Evolutionary conservation across 2,113 vertebrate genomes (phyloP), one percentile per base, ranked within the genome.

Genomic region (Cyprinus carpio): DNA sequence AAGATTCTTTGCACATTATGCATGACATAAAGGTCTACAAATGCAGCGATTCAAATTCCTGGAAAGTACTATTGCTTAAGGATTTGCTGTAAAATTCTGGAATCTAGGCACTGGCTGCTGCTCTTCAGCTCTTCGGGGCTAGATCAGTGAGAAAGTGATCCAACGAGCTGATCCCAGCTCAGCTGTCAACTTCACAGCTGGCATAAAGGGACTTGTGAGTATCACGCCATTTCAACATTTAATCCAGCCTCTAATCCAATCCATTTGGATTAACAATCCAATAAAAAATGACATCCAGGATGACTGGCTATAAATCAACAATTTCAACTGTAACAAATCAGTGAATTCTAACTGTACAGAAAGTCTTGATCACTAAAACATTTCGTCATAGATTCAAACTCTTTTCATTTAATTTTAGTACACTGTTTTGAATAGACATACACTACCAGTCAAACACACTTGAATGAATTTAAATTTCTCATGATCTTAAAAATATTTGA

Each of bases 221-320:
- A 84, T 87, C 83, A 60, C 81, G 74, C 83, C 83, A 81, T 84
- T 88, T 84, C 25, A 82, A 65, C 77, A 84, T 88, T 78, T 88
- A 90, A 88, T 87, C 84, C 85, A 64, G 34, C 74, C 56, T 62
- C 84, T 90, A 89, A 90, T 91, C 87, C 88, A 83, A 90, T 88
- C 81, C 86, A 79, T 60, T 64, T 82, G 67, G 25, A 76, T 84
- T 65, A 75, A 80, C 82, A 15, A 76, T 75, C 71, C 84, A 77
- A 65, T 82, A 72, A 75, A 67, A 54, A 20, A 54, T 74, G 25
- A 83, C 82, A 37, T 43, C 12, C 54, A 88, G 72, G 62, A 81
- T 77, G 77, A 88, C 80, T 64, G 16, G 83, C 74, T 58, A 46
- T 29, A 46, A 69, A 82, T 71, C 86, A 82, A 80, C 58, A 16